phyloP scores from a whole-genome alignment of 1,140 invertebrate genomes.

The Anthonomus grandis region DNA sequence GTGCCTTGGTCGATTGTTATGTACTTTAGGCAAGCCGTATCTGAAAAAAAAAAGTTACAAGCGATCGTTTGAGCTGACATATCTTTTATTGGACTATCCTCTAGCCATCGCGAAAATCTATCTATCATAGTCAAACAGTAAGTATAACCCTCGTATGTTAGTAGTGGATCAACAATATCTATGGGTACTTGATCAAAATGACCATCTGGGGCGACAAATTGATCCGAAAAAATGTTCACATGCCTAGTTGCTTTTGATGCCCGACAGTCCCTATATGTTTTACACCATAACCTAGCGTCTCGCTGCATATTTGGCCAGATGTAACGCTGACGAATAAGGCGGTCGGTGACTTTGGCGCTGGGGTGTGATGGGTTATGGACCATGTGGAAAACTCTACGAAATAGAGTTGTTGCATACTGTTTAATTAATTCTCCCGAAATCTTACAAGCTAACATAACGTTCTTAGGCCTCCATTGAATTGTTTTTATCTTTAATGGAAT shows the following conservation, averaged over 20 bases:
- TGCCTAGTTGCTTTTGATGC: conserved; percentile 29
- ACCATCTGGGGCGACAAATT: neutral
- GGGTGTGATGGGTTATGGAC: conserved; percentile 24
- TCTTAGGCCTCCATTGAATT: too few relatives aligned
- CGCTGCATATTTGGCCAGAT: too few relatives aligned
- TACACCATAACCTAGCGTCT: too few relatives aligned
- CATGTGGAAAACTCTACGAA: too few relatives aligned
- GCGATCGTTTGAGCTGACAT: conserved; percentile 43
- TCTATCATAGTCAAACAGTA: too few relatives aligned
- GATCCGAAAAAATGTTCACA: neutral
- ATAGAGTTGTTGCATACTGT: too few relatives aligned
- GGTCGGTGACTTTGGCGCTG: conserved; percentile 24
- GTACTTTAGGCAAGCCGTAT: conserved; percentile 43
- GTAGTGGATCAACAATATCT: conserved; percentile 52
- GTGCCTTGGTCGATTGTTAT: conserved; percentile 49
- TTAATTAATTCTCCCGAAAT: too few relatives aligned
- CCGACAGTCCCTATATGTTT: conserved; percentile 33
- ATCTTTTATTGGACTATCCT: conserved; percentile 46
- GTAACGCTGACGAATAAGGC: too few relatives aligned
- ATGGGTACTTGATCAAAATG: conserved; percentile 13
- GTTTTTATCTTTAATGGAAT: too few relatives aligned
- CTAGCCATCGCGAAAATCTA: conserved; percentile 51
- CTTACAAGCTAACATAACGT: too few relatives aligned
- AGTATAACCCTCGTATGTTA: conserved; percentile 41
- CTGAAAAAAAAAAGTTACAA: conserved; percentile 33